A percentile compares a stretch with the other conserved stretches of the same genome.
Evolutionary conservation across 2,113 vertebrate genomes (phyloP).

Genomic region (Colistium nudipinnis): DNA sequence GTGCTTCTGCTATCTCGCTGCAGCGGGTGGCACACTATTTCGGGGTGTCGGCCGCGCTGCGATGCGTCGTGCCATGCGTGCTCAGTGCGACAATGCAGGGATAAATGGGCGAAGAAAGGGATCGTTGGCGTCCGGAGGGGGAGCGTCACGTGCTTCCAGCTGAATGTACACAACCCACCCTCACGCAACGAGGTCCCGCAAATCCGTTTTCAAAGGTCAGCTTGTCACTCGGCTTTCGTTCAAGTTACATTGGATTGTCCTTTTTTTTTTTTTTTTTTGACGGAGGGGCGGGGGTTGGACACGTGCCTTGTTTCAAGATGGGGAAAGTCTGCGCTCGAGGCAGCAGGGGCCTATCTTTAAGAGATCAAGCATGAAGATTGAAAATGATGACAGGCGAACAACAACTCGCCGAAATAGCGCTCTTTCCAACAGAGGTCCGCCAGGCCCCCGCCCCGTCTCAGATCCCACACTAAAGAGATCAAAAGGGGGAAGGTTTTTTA

Average conservation of each 20-base stretch:
- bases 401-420: slow-evolving; percentile 28
- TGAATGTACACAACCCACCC: slow-evolving; percentile 71
- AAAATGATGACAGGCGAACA: slow-evolving; percentile 40
- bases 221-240: slow-evolving; percentile 27
- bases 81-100: slow-evolving; percentile 47
- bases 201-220: slow-evolving; percentile 27
- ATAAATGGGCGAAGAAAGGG: slow-evolving; percentile 19
- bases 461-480: slow-evolving; percentile 46
- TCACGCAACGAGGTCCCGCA: slow-evolving; percentile 22
- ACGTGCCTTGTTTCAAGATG: slow-evolving; percentile 31
- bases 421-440: slow-evolving; percentile 43
- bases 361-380: slow-evolving; percentile 35
- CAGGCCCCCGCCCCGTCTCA: slow-evolving; percentile 15
- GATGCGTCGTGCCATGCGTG: slow-evolving; percentile 62
- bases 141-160: slow-evolving; percentile 29
- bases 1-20: slow-evolving; percentile 35
- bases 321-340: slow-evolving; percentile 20
- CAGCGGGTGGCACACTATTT: slow-evolving; percentile 29
- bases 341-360: slow-evolving; percentile 29
- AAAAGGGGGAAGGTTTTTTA: slow-evolving; percentile 50
- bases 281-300: background rate
- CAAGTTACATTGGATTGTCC: slow-evolving; percentile 35
- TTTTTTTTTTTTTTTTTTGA: too few species aligned
- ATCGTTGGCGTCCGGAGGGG: slow-evolving; percentile 38
- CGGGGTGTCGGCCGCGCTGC: slow-evolving; percentile 10